Conservation (phyloP, 2,888 invertebrate genomes). For the Brachycybe producta region DNA sequence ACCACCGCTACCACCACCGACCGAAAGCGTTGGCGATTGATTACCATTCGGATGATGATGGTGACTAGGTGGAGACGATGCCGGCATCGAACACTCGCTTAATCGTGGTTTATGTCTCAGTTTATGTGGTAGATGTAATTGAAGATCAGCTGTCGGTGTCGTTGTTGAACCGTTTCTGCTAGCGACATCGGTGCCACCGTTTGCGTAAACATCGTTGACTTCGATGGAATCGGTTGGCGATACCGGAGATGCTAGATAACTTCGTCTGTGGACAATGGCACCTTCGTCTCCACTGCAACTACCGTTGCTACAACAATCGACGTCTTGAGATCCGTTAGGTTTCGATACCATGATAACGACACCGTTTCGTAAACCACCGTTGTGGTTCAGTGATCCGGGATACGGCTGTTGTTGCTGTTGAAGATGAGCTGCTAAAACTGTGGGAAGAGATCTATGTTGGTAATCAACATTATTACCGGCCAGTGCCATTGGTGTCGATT, state of each 20-base stretch:
- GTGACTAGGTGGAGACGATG: conserved; percentile 23
- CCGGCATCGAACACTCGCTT: conserved; percentile 44
- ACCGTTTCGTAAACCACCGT: neutral
- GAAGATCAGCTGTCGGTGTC: too few species aligned
- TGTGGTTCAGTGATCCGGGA: neutral
- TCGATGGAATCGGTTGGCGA: conserved; percentile 26
- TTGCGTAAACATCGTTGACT: conserved; percentile 30
- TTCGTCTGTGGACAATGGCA: conserved; percentile 30
- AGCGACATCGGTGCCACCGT: neutral
- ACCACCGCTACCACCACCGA: too few species aligned
- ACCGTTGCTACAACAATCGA: conserved; percentile 11
- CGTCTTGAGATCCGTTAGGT: neutral
- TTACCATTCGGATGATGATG: neutral
- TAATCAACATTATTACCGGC: too few species aligned
- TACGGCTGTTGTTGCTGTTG: too few species aligned
- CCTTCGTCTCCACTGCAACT: conserved; percentile 18
- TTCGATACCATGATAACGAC: neutral
- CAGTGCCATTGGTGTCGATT: too few species aligned
- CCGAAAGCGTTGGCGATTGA: too few species aligned
- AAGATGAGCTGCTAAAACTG: neutral
- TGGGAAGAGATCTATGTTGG: too few species aligned
- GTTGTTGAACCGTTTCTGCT: conserved; percentile 23
- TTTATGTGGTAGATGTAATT: conserved; percentile 70
- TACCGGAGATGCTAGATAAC: conserved; percentile 31
- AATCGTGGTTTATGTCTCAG: conserved; percentile 81